Conservation (phyloP, 64 coral and sea anemone species). For the Stichodactyla mertensii region DNA sequence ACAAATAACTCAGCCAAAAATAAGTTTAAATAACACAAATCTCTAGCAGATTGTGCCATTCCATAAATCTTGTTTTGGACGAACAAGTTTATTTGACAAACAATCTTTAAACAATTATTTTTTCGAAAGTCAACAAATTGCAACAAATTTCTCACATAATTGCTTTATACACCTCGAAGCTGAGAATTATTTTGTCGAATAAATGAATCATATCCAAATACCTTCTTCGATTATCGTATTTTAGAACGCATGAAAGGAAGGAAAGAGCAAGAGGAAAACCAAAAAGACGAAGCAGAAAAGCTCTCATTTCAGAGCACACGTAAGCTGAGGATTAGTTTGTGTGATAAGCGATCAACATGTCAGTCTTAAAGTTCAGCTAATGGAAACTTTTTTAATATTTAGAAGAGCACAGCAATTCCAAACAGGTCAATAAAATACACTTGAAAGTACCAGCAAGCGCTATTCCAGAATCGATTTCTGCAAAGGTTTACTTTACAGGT, state of each 20-base stretch:
- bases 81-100: no score
- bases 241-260: neutral
- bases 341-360: neutral
- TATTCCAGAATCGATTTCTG: conserved; percentile 71
- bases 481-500: conserved; percentile 66
- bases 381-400: neutral
- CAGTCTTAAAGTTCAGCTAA: neutral
- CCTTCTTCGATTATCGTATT: neutral
- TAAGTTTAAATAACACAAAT: no score
- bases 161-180: no score
- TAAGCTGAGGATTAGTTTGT: neutral
- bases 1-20: no score
- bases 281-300: neutral
- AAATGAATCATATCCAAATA: neutral
- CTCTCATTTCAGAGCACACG: neutral
- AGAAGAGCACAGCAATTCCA: neutral
- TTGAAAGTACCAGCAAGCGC: conserved; percentile 39
- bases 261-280: neutral
- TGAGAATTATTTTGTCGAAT: neutral
- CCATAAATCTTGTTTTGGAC: no score
- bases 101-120: no score
- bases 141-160: no score
- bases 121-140: no score
- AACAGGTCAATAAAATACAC: conserved; percentile 56
- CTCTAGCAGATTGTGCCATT: no score